Evolutionary conservation across 2,113 vertebrate species (phyloP), one percentile per base, ranked within the genome.

Genomic region (Actenoides hombroni): DNA sequence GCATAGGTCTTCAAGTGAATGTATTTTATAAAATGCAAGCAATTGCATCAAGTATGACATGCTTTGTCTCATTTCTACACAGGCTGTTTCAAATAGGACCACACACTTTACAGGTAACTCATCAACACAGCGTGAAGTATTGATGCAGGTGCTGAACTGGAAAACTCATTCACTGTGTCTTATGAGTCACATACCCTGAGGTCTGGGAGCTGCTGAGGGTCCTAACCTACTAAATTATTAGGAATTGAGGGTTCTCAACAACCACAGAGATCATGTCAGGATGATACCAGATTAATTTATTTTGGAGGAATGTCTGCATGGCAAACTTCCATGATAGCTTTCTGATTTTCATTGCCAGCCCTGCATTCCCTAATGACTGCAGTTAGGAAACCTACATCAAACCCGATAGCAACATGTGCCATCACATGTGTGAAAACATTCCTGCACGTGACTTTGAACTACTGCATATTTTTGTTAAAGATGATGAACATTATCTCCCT

Each of bases 381-480:
- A 24, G 39, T 42, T 49, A 31, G 42, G 60, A 67, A 46, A 56
- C 24, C 11, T 35, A 6, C 57, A 31, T 23, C 28, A 10, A 61
- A 54, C 49, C 15, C 31, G 46, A 7, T 40, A 33, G 35, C 31
- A 42, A 42, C 14, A 3, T 3, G 26, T 3, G 78, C 29, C 26
- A 40, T 26, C 59, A 20, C 17, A 1, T 13, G 19, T 44, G 59
- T 71, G 80, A 48, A 83, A 91, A 56, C 37, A n/a, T 71, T 42
- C 16, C 25, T 10, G 42, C 8, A 40, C 0, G 0, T 29, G 39
- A 7, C 57, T 57, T 35, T 37, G n/a, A 48, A 71, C 48, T 5
- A 2, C 11, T 39, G 4, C 12, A 1, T 35, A 7, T 25, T 71
- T 60, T 60, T 61, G n/a, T 46, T 60, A 25, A 70, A 57, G 77